These are phyloP conservation scores for Melanerpes aurifrons DNA, from an alignment of 2,113 vertebrate species.

Conservation along the genomic window DNA sequence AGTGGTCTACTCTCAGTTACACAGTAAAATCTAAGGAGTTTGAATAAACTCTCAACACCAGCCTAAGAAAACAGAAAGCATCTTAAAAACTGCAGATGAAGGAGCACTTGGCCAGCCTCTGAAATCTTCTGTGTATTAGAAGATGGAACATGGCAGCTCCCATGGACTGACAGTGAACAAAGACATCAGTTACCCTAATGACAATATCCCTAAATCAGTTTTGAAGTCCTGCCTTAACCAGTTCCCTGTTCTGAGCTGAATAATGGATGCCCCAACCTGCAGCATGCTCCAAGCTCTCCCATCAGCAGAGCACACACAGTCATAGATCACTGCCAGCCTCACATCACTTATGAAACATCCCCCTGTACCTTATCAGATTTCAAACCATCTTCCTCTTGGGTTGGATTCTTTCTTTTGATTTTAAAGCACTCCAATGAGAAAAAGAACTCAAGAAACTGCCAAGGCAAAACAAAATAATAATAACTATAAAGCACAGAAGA, in stretches of 20 bases:
- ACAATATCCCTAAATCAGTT: background rate
- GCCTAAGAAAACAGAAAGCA: background rate
- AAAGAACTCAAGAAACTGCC: background rate
- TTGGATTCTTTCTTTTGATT: background rate
- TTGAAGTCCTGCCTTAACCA: background rate
- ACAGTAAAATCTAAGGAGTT: background rate
- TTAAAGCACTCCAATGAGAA: background rate
- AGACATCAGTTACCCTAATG: background rate
- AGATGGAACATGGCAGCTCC: background rate
- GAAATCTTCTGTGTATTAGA: background rate
- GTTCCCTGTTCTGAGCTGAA: background rate
- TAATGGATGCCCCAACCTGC: background rate
- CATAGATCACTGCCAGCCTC: background rate
- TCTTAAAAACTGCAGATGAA: background rate
- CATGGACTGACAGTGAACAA: background rate
- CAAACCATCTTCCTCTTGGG: background rate
- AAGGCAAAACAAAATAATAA: background rate
- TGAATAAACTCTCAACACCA: background rate
- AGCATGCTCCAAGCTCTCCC: background rate
- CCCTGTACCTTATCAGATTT: background rate
- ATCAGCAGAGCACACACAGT: background rate
- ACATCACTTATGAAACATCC: background rate
- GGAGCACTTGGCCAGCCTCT: background rate
- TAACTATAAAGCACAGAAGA: background rate
- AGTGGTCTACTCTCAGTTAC: background rate